These are phyloP conservation scores for Acanthornis magna DNA, from an alignment of 2,797 vertebrate species.

Conservation along the genomic window DNA sequence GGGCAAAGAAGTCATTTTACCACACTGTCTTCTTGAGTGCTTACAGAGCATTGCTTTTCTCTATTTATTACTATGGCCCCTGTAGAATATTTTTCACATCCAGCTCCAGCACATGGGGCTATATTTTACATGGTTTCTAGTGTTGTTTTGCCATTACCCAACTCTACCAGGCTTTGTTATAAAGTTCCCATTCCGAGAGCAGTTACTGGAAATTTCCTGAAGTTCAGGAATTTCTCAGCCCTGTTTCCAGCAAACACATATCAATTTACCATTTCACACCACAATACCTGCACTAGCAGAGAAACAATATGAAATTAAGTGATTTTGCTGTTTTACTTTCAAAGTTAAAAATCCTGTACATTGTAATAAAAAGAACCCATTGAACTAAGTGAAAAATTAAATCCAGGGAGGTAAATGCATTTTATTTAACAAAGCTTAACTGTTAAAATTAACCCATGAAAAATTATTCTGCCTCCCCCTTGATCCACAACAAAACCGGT, in stretches of 20 bases:
- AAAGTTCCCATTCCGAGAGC: not conserved
- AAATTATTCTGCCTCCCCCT: not conserved
- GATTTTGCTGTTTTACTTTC: not conserved
- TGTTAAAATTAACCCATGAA: not conserved
- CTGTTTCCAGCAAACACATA: not conserved
- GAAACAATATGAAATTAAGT: not conserved
- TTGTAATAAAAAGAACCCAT: not conserved
- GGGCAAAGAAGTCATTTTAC: not conserved
- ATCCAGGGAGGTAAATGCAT: not conserved
- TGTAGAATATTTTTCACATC: not conserved
- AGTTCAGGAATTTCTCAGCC: not conserved
- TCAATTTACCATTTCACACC: not conserved
- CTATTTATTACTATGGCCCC: not conserved
- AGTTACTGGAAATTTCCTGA: not conserved
- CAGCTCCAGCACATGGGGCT: not conserved
- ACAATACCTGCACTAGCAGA: not conserved
- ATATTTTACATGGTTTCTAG: not conserved
- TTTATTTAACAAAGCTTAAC: not conserved
- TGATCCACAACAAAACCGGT: not conserved
- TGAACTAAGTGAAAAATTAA: not conserved
- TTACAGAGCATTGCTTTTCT: not conserved
- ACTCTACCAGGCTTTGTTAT: not conserved
- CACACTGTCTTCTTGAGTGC: not conserved
- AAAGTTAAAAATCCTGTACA: not conserved
- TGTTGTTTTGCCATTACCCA: not conserved